phyloP scores from a whole-genome alignment of 2,113 vertebrate species.

The Etia nguti region DNA sequence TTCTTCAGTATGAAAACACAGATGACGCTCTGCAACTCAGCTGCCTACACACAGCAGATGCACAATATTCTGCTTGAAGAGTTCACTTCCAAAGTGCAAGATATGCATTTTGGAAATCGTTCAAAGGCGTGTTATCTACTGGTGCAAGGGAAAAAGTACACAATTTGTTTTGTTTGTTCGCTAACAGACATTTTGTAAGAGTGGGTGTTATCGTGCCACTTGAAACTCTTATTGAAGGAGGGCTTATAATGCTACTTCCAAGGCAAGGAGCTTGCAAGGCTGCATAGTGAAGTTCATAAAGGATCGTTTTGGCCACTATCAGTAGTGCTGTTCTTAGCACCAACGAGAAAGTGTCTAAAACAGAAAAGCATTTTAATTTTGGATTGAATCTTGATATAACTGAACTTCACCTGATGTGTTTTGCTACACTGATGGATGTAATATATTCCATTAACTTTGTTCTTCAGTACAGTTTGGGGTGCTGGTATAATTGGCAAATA shows the following conservation, averaged over 20 bases:
- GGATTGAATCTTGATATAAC: not conserved
- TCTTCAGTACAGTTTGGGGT: not conserved
- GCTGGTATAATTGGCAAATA: not conserved
- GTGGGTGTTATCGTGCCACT: not conserved
- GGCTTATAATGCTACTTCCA: not conserved
- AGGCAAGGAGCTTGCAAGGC: not conserved
- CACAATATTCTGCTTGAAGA: constrained; percentile 24
- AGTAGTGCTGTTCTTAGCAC: not conserved
- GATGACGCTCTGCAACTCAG: constrained; percentile 13
- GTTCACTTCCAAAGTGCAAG: constrained; percentile 26
- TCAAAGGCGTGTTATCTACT: constrained; percentile 1
- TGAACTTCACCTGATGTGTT: not conserved
- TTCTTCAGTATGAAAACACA: constrained; percentile 47
- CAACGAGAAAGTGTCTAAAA: not conserved
- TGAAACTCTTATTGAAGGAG: not conserved
- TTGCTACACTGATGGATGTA: not conserved
- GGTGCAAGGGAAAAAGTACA: not conserved
- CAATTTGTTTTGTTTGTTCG: not conserved
- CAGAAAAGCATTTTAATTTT: not conserved
- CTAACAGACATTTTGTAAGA: not conserved
- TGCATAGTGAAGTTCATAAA: not conserved
- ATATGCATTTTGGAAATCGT: constrained; percentile 22
- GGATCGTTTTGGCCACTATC: not conserved
- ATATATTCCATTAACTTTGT: not conserved
- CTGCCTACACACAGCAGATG: constrained; percentile 30